phyloP scores from a whole-genome alignment of 2,113 vertebrate species.

The Nipponia nippon region DNA sequence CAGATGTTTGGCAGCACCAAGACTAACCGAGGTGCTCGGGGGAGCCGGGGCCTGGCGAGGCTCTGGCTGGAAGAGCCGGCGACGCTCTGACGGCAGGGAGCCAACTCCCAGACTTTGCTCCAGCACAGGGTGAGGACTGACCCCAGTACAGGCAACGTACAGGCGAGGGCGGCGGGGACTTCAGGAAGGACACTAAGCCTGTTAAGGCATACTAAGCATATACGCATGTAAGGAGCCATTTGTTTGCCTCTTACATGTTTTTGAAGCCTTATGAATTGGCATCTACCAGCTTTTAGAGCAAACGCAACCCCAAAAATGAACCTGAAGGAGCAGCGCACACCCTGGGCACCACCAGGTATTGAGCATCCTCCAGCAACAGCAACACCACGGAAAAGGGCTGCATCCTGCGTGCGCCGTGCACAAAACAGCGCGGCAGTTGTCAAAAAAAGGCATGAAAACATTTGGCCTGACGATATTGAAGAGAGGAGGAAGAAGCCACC shows the following conservation, averaged over 20 bases:
- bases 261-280: not conserved
- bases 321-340: not conserved
- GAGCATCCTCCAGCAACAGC: not conserved
- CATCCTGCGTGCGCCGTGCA: not conserved
- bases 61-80: not conserved
- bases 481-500: no score
- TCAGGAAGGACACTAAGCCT: not conserved
- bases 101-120: not conserved
- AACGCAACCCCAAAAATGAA: not conserved
- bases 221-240: not conserved
- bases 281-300: not conserved
- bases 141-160: accelerated
- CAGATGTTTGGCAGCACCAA: not conserved
- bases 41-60: not conserved
- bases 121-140: not conserved
- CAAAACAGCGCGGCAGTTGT: not conserved
- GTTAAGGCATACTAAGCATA: no score
- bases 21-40: not conserved
- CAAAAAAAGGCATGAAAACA: not conserved
- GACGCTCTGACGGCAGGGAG: not conserved
- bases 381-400: not conserved
- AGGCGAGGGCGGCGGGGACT: not conserved
- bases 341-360: not conserved
- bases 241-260: not conserved
- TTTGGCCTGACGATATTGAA: not conserved